A percentile compares a stretch with the other conserved stretches of the same genome.
These are phyloP conservation scores for Druon quercuslanigerum DNA, from an alignment of 1,140 invertebrate genomes.

Conservation along the genomic window DNA sequence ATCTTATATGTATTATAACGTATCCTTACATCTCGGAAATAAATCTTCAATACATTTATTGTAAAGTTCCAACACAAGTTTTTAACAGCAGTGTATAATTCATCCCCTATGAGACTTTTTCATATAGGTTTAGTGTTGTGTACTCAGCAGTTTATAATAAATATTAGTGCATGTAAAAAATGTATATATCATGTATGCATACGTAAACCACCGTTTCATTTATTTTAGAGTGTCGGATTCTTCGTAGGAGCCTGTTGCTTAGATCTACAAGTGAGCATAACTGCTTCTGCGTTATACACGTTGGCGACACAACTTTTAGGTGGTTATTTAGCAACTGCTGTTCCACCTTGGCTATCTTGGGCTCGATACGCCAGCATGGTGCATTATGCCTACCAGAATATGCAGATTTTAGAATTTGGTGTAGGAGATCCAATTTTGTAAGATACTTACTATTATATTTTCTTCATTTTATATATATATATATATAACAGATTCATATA, in stretches of 20 bases:
- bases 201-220: background rate
- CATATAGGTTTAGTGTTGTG: no score
- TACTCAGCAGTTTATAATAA: no score
- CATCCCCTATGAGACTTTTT: no score
- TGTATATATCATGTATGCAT: no score
- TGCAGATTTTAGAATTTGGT: constrained; percentile 89
- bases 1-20: no score
- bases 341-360: constrained; percentile 88
- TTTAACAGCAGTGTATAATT: no score
- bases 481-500: background rate
- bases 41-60: no score
- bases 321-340: constrained; percentile 87
- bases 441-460: constrained; percentile 48
- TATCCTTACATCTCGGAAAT: no score
- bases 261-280: constrained; percentile 88
- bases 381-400: constrained; percentile 90
- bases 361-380: constrained; percentile 87
- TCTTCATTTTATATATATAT: background rate
- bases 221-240: constrained; percentile 85
- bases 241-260: constrained; percentile 89
- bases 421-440: constrained; percentile 83
- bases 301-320: constrained; percentile 88
- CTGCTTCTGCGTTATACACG: constrained; percentile 87
- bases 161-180: no score
- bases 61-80: no score